Base-by-base conservation (phyloP, 2,113 vertebrate species). In the Bos indicus region DNA sequence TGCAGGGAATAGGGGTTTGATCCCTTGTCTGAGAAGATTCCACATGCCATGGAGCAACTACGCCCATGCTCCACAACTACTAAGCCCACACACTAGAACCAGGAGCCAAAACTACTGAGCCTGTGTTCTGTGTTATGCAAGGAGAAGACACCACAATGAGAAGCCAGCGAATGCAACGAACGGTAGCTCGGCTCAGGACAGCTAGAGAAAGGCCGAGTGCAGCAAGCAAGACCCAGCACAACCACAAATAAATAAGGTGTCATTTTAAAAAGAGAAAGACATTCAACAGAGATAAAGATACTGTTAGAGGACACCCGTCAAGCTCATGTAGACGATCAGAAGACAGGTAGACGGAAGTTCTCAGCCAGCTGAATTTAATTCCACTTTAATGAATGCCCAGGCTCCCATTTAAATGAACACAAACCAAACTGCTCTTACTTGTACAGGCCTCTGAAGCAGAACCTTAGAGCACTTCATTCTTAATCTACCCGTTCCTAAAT, bases 401-500 rank as follows among this genome's bases (percentile, higher is more conserved):
- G 67, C 26, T 74, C 88, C 51, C 67, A 57, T 59, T 88, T 80
- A 94, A 90, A 93, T 95, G 36, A 91, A 77, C 54, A 91, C 43
- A 90, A 92, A 48, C 81, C 7, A 11, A 93, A 81, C 88, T 78
- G 92, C 87, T 88, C 89, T 91, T 36, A 52, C 30, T 86, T n/a
- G 13, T 60, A 46, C 56, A 30, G 4, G 62, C 59, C 90, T 95
- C 64, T 9, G 26, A 93, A 94, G 91, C 82, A 91, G 86, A 94
- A 88, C 33, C 85, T 77, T 54, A 43, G 81, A 95, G 90, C 9
- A 59, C 54, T 59, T 78, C 64, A 82, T 54, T 88, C 81, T 30
- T 77, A 92, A 93, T 77, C 97, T 51, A 87, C 60, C 56, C 88
- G 52, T 86, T 82, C 74, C 86, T 86, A 93, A 95, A 94, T 97